These are phyloP conservation scores for Cosmorhoe ocellata DNA, from an alignment of 2,888 invertebrate genomes.

Conservation along the genomic window DNA sequence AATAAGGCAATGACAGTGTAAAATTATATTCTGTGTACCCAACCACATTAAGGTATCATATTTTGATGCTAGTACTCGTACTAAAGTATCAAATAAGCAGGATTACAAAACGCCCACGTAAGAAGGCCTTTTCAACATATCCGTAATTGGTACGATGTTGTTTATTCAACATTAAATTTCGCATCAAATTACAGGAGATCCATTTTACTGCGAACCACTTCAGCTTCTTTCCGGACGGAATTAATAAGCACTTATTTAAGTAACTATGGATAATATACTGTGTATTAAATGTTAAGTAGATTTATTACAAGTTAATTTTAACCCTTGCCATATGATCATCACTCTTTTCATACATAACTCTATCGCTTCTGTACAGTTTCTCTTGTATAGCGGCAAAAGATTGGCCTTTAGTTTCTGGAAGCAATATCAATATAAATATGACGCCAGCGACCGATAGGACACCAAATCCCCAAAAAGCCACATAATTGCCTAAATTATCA, in stretches of 20 bases:
- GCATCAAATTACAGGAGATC: neutral
- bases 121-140: too few species aligned
- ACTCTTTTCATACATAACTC: conserved; percentile 62
- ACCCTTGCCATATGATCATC: conserved; percentile 62
- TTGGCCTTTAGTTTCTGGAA: conserved; percentile 84
- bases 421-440: conserved; percentile 72
- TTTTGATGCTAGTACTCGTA: too few species aligned
- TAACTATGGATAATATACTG: conserved; percentile 20
- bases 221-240: conserved; percentile 17
- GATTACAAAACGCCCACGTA: too few species aligned
- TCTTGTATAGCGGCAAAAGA: conserved; percentile 83
- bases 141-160: neutral
- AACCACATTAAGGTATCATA: too few species aligned
- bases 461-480: conserved; percentile 82
- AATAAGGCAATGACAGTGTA: too few species aligned
- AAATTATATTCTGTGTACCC: too few species aligned
- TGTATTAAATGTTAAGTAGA: neutral
- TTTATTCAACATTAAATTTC: neutral
- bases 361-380: conserved; percentile 63
- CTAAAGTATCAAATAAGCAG: neutral
- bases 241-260: conserved; percentile 9
- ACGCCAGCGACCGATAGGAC: conserved; percentile 75
- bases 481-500: conserved; percentile 73
- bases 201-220: neutral
- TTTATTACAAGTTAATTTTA: conserved; percentile 55